A percentile compares a stretch with the other conserved stretches of the same genome.
These are phyloP conservation scores for Antidorcas marsupialis DNA, from an alignment of 2,113 vertebrate species.

Conservation along the genomic window DNA sequence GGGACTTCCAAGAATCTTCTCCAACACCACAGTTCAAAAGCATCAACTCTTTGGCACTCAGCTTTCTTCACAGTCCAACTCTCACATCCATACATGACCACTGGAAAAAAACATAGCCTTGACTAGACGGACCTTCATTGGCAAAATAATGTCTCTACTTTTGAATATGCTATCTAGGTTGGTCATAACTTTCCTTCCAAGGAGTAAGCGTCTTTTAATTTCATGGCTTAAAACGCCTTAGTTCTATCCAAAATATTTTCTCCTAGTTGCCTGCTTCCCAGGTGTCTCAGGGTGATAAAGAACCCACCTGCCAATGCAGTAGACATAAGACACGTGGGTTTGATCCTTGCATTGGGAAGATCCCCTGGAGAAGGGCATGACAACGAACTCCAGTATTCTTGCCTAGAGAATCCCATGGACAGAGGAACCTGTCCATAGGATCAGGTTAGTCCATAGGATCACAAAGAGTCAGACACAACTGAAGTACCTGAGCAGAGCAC, in stretches of 20 bases:
- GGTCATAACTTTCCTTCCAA: too few species aligned
- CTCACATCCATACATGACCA: too few species aligned
- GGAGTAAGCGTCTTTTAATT: too few species aligned
- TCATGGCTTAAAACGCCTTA: too few species aligned
- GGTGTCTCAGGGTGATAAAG: background rate
- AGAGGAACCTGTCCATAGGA: background rate
- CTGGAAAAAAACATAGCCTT: too few species aligned
- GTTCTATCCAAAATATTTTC: background rate
- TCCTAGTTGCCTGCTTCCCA: background rate
- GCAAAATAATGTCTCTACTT: too few species aligned
- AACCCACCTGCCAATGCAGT: background rate
- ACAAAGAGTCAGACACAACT: background rate
- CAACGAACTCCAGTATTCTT: background rate
- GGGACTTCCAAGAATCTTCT: too few species aligned
- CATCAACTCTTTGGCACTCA: too few species aligned
- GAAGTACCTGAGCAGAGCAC: background rate
- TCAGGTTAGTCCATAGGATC: background rate
- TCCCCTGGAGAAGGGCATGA: background rate
- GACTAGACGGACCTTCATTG: too few species aligned
- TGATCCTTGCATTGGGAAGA: background rate
- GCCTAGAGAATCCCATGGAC: background rate
- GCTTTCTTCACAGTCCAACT: too few species aligned
- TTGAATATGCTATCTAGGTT: too few species aligned
- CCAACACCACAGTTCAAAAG: too few species aligned
- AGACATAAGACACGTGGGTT: background rate